Base-by-base conservation (phyloP, 2,797 vertebrate species). In the Micropoecilia bifurca region DNA sequence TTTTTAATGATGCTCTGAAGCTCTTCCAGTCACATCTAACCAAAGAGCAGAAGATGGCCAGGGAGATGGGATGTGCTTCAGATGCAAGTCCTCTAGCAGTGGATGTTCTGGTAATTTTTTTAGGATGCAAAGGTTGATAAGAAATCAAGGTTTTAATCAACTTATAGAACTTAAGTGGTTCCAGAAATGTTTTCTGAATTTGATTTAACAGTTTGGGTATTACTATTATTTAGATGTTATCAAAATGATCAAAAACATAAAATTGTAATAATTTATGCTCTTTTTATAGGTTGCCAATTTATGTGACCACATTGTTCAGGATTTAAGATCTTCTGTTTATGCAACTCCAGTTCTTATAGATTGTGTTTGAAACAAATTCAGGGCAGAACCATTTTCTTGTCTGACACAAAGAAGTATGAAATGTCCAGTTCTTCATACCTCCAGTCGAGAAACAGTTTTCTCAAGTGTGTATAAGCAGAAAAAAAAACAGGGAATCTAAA, bases 21-120 rank as follows among this genome's bases (percentile, higher is more conserved):
- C 63, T 59, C 72, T 71, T 85, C 68, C 77, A 87, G 69, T 76
- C 72, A 71, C 72, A 76, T 77, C 33, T 59, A 69, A 85, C 74
- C 71, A 73, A 36, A 71, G 20, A 46, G 55, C 28, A 41, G 33
- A 77, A 75, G 76, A 76, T 18, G 53, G 47, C 75, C 57, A 30
- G 45, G 41, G 76, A 71, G 16, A 71, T 8, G 39, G 43, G 57
- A 71, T 68, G 13, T 13, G 41, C 20, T 66, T 75, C 14, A 61
- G 28, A 53, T 41, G 8, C 59, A 5, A 53, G 25, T 20, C 66
- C 6, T 59, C 46, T 74, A 80, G 74, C 22, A 78, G 77, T 45
- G 74, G 80, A 77, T 6, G 50, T 30, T 61, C 57, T 33, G 12
- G 46, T 9, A 66, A 18, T 18, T 53, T 28, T 28, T 43, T 57